A percentile compares a stretch with the other conserved stretches of the same genome.
Evolutionary conservation across 2,797 vertebrate species (phyloP).

Genomic region (Numenius phaeopus): DNA sequence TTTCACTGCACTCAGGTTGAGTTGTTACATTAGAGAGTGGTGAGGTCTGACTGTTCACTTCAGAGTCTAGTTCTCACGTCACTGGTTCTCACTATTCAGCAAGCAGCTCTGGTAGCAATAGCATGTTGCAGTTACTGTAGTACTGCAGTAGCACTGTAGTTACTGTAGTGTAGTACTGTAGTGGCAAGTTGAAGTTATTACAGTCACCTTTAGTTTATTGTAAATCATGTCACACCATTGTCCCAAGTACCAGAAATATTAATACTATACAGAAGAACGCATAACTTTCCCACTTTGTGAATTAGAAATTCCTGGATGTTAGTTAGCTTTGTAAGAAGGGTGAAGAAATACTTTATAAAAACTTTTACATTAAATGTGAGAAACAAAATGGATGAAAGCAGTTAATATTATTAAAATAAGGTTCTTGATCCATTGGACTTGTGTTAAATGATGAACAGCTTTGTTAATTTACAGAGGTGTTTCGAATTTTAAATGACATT

Average conservation of each 20-base stretch:
- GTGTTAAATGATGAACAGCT: not conserved
- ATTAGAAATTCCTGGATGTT: not conserved
- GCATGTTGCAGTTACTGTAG: not conserved
- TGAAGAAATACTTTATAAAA: not conserved
- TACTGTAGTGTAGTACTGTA: not conserved
- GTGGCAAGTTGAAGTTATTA: not conserved
- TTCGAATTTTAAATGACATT: not conserved
- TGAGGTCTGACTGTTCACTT: not conserved
- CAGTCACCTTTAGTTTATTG: not conserved
- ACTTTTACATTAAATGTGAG: not conserved
- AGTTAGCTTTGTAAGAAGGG: not conserved
- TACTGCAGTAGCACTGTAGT: not conserved
- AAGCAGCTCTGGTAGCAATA: not conserved
- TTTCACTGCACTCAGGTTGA: not conserved
- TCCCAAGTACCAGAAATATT: not conserved
- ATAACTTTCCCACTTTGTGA: not conserved
- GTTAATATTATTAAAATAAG: not conserved
- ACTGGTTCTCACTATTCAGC: not conserved
- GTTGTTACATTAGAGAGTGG: not conserved
- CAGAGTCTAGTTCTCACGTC: not conserved
- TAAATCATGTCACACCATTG: not conserved
- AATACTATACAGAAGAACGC: not conserved
- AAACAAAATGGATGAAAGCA: not conserved
- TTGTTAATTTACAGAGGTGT: not conserved
- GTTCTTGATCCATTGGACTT: not conserved